phyloP scores from a whole-genome alignment of 2,797 vertebrate species.

The Loris lydekkerianus region DNA sequence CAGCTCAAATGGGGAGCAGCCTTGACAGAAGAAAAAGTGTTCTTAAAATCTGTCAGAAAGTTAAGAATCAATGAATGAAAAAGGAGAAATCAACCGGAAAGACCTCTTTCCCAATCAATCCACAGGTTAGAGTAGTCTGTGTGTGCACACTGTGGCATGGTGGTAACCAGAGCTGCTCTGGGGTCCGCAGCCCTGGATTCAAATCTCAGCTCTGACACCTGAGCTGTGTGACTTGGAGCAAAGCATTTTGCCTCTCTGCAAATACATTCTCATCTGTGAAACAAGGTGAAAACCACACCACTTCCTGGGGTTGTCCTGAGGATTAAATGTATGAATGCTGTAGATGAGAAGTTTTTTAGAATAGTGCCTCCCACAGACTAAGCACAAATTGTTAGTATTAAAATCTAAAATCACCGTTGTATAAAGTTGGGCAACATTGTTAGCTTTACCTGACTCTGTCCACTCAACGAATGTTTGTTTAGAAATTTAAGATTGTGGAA shows the following conservation, averaged over 20 bases:
- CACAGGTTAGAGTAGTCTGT: neutral
- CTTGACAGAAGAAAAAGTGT: neutral
- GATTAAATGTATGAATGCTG: constrained; percentile 5
- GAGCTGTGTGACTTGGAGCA: neutral
- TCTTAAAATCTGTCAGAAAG: constrained; percentile 6
- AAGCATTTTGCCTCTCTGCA: neutral
- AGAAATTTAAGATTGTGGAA: neutral
- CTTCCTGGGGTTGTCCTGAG: neutral
- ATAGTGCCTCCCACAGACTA: neutral
- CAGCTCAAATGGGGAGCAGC: neutral
- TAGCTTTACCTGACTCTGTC: neutral
- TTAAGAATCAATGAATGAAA: neutral
- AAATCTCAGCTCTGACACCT: neutral
- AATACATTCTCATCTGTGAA: neutral
- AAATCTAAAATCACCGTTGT: neutral
- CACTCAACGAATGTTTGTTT: constrained; percentile 5
- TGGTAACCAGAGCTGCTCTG: no score
- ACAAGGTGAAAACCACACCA: neutral
- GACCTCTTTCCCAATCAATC: neutral
- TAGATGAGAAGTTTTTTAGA: neutral
- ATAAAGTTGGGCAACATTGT: constrained; percentile 1
- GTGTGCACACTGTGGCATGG: neutral
- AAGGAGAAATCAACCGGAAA: neutral
- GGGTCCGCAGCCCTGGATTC: neutral
- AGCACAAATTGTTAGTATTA: neutral